Conservation (phyloP, 2,113 vertebrate species). For the Neodon shergylaensis region DNA sequence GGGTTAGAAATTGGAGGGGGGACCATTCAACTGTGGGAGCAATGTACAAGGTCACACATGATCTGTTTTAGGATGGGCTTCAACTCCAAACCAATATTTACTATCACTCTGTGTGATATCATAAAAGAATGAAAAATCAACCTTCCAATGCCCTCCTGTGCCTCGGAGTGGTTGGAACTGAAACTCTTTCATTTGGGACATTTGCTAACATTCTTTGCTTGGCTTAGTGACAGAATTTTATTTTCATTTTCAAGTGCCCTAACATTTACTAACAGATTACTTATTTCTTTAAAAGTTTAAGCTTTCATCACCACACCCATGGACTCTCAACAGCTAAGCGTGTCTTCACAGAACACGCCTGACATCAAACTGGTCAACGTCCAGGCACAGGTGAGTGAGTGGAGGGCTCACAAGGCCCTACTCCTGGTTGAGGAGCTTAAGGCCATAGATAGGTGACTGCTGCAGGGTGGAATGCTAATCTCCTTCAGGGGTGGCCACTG, state of each 20-base stretch:
- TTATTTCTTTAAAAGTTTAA: conserved; percentile 13
- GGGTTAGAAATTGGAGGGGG: neutral
- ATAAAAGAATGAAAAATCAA: neutral
- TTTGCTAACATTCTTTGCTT: neutral
- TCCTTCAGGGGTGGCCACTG: neutral
- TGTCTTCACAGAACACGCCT: neutral
- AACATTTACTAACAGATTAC: neutral
- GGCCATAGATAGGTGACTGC: no score
- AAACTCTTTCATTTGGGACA: neutral
- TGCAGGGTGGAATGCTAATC: no score
- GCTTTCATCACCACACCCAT: neutral
- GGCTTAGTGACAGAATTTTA: neutral
- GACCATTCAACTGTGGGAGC: neutral
- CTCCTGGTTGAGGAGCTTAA: no score
- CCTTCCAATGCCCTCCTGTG: neutral
- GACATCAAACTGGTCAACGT: neutral
- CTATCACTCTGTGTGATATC: no score
- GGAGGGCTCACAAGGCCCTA: neutral
- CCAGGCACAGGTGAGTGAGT: no score
- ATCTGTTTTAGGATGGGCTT: neutral
- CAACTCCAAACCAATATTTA: neutral
- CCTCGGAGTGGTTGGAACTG: neutral
- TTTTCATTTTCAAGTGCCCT: neutral
- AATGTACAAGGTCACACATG: neutral
- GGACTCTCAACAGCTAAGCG: neutral